Percentiles rank a stretch among this genome's conserved stretches.
These are phyloP conservation scores for Papilio aristodemus DNA, from an alignment of 1,140 invertebrate genomes.

Conservation along the genomic window DNA sequence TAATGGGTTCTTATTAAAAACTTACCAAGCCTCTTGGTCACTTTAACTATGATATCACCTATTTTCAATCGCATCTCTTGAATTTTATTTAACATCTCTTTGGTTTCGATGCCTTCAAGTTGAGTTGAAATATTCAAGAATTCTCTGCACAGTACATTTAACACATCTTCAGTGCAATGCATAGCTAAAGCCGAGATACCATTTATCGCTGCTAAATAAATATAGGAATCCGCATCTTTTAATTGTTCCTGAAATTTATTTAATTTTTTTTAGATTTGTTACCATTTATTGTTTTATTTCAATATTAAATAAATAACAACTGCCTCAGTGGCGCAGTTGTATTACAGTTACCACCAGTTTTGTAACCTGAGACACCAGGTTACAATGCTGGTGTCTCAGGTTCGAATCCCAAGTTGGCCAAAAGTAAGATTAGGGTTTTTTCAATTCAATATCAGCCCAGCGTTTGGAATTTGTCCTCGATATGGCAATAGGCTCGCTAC, in stretches of 20 bases:
- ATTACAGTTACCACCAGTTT: too few species aligned
- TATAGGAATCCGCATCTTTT: conserved; percentile 89
- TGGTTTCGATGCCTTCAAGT: conserved; percentile 44
- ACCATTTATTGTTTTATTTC: too few species aligned
- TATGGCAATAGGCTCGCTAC: too few species aligned
- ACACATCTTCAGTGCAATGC: conserved; percentile 84
- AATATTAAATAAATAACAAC: too few species aligned
- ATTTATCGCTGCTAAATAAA: conserved; percentile 90
- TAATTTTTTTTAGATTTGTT: conserved; percentile 20
- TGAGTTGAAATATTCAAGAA: conserved; percentile 82
- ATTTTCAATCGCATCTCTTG: conserved; percentile 87
- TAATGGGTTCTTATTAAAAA: conserved; percentile 26
- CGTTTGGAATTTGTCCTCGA: too few species aligned
- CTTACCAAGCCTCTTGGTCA: conserved; percentile 86
- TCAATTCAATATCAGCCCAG: too few species aligned
- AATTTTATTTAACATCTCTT: conserved; percentile 74
- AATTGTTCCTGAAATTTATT: conserved; percentile 84
- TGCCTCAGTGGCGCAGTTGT: too few species aligned
- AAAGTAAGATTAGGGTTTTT: too few species aligned
- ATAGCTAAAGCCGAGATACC: conserved; percentile 85
- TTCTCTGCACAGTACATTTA: conserved; percentile 84
- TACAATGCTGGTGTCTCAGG: too few species aligned
- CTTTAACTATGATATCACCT: conserved; percentile 90
- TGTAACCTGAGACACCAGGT: too few species aligned
- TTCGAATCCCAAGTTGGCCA: too few species aligned